Evolutionary conservation across 2,888 invertebrate species (phyloP).

Genomic region (Elmis aenea): DNA sequence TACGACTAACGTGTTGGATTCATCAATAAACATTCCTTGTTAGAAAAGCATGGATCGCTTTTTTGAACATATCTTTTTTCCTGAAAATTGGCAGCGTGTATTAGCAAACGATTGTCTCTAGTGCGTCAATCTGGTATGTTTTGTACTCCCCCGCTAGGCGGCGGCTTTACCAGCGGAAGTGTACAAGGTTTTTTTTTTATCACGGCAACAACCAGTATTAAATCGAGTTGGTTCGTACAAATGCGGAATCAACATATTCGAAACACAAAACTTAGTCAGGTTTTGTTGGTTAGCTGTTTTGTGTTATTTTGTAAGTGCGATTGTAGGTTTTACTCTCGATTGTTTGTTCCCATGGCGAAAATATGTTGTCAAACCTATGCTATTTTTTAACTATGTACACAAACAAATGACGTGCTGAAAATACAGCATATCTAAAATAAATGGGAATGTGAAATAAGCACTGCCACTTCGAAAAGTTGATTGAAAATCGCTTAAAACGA

Average conservation of each 20-base stretch:
- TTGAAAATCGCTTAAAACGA: too few relatives aligned
- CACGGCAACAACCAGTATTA: conserved; percentile 36
- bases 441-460: too few relatives aligned
- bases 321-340: conserved; percentile 16
- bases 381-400: too few relatives aligned
- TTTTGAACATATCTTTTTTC: too few relatives aligned
- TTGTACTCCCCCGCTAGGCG: conserved; percentile 32
- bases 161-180: conserved; percentile 35
- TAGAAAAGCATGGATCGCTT: too few relatives aligned
- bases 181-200: conserved; percentile 43
- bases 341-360: conserved; percentile 15
- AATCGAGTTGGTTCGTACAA: conserved; percentile 31
- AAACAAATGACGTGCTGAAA: too few relatives aligned
- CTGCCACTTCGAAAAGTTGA: too few relatives aligned
- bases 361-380: conserved; percentile 8
- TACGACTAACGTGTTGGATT: too few relatives aligned
- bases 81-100: too few relatives aligned
- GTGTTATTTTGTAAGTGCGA: conserved; percentile 17
- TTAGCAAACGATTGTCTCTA: too few relatives aligned
- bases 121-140: background rate
- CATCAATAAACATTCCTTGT: too few relatives aligned
- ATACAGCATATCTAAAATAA: too few relatives aligned
- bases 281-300: conserved; percentile 13
- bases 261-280: conserved; percentile 7
- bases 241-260: conserved; percentile 17